These are phyloP conservation scores for Rhyacophila brunnea DNA, from an alignment of 1,140 invertebrate genomes.

Conservation along the genomic window DNA sequence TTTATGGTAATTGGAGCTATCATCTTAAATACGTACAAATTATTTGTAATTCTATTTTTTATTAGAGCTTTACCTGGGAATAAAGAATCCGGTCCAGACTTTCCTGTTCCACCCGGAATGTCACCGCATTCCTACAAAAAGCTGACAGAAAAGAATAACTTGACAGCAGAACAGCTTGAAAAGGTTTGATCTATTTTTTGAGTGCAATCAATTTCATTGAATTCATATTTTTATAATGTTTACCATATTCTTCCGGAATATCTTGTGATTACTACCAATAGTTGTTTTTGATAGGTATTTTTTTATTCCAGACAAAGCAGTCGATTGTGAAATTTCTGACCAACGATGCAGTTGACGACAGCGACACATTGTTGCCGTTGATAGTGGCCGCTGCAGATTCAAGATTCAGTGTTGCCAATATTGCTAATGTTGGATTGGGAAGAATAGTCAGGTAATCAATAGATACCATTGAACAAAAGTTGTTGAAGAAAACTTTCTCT, in stretches of 20 bases:
- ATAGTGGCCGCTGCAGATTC: constrained; percentile 86
- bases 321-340: constrained; percentile 81
- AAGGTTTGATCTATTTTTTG: too few relatives aligned
- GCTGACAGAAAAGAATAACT: constrained; percentile 71
- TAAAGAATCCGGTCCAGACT: constrained; percentile 51
- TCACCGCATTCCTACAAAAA: constrained; percentile 77
- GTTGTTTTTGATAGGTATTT: constrained; percentile 1
- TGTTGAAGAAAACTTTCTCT: too few relatives aligned
- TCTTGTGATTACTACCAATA: too few relatives aligned
- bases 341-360: constrained; percentile 71
- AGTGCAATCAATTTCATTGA: too few relatives aligned
- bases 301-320: constrained; percentile 62
- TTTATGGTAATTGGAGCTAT: too few relatives aligned
- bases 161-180: constrained; percentile 81
- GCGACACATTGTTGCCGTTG: constrained; percentile 74
- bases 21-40: too few relatives aligned
- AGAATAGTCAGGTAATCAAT: constrained; percentile 65
- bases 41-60: too few relatives aligned
- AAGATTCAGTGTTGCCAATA: constrained; percentile 75
- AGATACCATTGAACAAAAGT: too few relatives aligned
- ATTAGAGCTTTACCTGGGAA: constrained; percentile 44
- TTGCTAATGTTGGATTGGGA: constrained; percentile 73
- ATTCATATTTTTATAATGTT: too few relatives aligned
- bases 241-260: too few relatives aligned
- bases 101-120: constrained; percentile 75